Base-by-base conservation (phyloP, 2,888 invertebrate genomes). In the Dioctria linearis region DNA sequence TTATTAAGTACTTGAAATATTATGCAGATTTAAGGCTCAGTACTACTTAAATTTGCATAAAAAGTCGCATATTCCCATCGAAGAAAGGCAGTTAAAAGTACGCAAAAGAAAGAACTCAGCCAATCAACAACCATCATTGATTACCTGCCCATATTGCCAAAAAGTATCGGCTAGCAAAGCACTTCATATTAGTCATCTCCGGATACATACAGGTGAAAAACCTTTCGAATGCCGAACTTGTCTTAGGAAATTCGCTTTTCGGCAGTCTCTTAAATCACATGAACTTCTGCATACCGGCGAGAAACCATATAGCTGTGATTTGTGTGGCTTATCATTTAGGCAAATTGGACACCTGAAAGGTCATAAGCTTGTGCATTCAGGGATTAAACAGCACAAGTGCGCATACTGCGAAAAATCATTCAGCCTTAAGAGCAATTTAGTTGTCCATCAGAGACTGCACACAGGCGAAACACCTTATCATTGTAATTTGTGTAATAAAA, bases 391-490 rank as follows among this genome's bases (percentile, higher is more conserved):
- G 43, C 81, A 83, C 59, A 78, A 81, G 59, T 84, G 84, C 42
- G 6, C 79, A 49, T 79, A 80, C 8, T 84, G 84, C 61, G 57
- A 59, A 11, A 84, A 83, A 79, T 42, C 78, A 11, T 84, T 84
- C 71, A 79, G 82, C 8, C 75, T 83, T 8, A 81, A 83, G 13
- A 79, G 83, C n/a, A 84, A 84, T 79, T 82, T 84, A 61, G 80
- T 79, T 2, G 83, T 84, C 5, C 84, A 84, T 65, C 73, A 73
- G 78, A 81, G 85, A 40, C 78, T 83, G 43, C 85, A 85, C 67
- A 82, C 82, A 46, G 84, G 85, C 9, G 83, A 84, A 78, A 83
- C 82, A 8, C 84, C 84, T 2, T 84, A 83, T 75, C 73, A 83
- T 43, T 85, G 85, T 79, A 79, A 81, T 13, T 43, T 81, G 37